Base-by-base conservation (phyloP, 2,113 vertebrate species). In the Sebastes schlegelii region DNA sequence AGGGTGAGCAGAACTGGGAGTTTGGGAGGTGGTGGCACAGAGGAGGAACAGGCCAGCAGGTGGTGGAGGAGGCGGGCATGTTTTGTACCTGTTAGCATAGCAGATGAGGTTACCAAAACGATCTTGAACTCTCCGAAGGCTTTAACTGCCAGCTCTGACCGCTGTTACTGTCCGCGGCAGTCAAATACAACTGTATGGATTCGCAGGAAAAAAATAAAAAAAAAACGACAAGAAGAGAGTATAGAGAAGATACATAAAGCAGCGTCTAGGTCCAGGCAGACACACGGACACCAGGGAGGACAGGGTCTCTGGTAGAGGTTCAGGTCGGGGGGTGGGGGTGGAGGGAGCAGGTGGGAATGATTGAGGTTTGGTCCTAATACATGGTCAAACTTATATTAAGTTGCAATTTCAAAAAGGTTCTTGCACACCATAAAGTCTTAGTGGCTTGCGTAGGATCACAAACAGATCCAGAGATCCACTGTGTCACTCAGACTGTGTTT, bases 101-200 rank as follows among this genome's bases (percentile, higher is more conserved):
- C 90, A 92, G 95, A 93, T 80, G 95, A 82, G 83, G 96, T 96
- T 98, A 98, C 96, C 97, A 97, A 96, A 96, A 97, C 79, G 95
- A 97, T 94, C 97, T 96, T 92, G 96, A 96, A 95, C 96, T 97
- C 96, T 96, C 96, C 96, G 95, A 96, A 95, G 97, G 97, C 96
- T 98, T 98, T 97, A 98, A 96, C 95, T 97, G 97, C 97, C 98
- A 98, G 95, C 96, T 96, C 91, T 95, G 93, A 94, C 96, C 97
- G 95, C 97, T 96, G 95, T 96, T 97, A 98, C 95, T 97, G 95
- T 98, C 97, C 95, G 95, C 93, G 93, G 97, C 96, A 93, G 97
- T 97, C 96, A 98, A 97, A 97, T 97, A 98, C 95, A 97, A 96
- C 98, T 98, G 96, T 93, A 95, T 95, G 96, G 96, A 86, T 90